Base-by-base conservation (phyloP, 2,888 invertebrate genomes). In the Gymnoscelis rufifasciata region DNA sequence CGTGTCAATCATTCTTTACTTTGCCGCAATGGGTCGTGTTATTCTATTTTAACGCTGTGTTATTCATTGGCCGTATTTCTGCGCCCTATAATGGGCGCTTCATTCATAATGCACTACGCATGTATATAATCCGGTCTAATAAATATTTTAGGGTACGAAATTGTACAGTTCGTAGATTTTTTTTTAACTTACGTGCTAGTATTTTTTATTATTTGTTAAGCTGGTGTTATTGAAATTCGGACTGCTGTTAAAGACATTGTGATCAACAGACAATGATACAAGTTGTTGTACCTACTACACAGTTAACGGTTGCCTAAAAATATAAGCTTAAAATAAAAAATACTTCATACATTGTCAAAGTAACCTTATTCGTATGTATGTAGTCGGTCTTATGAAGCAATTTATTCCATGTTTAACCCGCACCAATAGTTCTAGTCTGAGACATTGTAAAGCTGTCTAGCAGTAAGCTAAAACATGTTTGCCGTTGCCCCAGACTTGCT, bases 1-100 rank as follows among this genome's bases (percentile, higher is more conserved):
- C 80, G 83, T 78, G 87, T 87, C 87, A 87, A 87, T 88, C 87
- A 88, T 68, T 70, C 67, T 70, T 74, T 74, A 71, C 70, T 72
- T 66, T 63, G 67, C 74, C 69, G 72, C 74, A 71, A 71, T 74
- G 74, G 74, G 70, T 74, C 77, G 74, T 81, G 83, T 83, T 83
- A 78, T 83, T 83, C 78, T 77, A 77, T 84, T 81, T 74, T 71
- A 74, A 70, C 67, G 67, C 69, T 71, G 65, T 79, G 76, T 83
- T 83, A 84, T 86, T 86, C 83, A 84, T 81, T 82, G 79, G 76
- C 78, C 68, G 71, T 80, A 82, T 82, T 74, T 71, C 67, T 67
- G 67, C 66, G 68, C 70, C 78, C 71, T 65, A 64, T 60, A 71
- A 72, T 69, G 66, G 73, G 64, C 59, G 64, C 60, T 60, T 64